Evolutionary conservation across 2,888 invertebrate species (phyloP), one percentile per base, ranked within the genome.

Genomic region (Dione vanillae): DNA sequence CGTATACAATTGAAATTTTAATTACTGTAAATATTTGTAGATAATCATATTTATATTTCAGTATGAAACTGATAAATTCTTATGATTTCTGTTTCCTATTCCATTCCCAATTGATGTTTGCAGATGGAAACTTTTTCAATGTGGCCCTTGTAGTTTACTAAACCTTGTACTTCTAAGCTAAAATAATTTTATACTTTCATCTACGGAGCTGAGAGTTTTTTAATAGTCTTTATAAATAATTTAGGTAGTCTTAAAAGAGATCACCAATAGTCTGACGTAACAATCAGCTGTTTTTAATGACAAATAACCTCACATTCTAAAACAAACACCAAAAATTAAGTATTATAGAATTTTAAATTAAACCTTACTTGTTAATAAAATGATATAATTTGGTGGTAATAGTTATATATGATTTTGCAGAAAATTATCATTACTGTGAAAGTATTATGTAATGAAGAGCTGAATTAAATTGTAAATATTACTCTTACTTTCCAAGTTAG

Each of bases 281-380:
- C 1, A 62, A n/a, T 43, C 35, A 62, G 62, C 35, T 62, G 35
- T 16, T 19, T n/a, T 62, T 16, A 35, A 37, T 49, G 64, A 64
- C 35, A 64, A 7, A 43, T 59, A 59, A 59, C 59, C 59, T 59
- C 11, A 19, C 14, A 27, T n/a, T 61, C 11, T 61, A 61, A 61
- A 61, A 61, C 27, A 43, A 6, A 16, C 14, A 35, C 35, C 35
- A 56, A 37, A 16, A 37, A 16, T 0, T 16, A 11, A 16, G 6
- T 10, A 37, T n/a, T 16, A 37, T 10, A n/a, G 16, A 37, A 40
- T 16, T 11, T 16, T 56, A 10, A 40, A n/a, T 40, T 1, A 40
- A 37, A 37, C 11, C 9, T 14, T n/a, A 7, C 11, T 7, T 37
- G 11, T 37, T 37, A n/a, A 16, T 56, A 1, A 6, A 56, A 16